phyloP scores from a whole-genome alignment of 2,113 vertebrate species.

The Catharus minimus region DNA sequence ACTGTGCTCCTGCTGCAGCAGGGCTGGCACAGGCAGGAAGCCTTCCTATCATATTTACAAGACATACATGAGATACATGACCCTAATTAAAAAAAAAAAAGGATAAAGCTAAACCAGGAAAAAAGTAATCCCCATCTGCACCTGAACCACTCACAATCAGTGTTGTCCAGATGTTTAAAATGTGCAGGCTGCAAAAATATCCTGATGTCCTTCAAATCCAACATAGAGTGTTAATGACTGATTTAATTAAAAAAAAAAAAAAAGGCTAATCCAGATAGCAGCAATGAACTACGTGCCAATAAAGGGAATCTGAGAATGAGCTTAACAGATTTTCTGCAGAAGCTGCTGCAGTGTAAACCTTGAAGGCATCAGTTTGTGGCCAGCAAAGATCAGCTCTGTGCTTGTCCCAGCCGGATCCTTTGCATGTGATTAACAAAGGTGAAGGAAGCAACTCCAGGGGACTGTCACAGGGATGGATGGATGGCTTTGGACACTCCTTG shows the following conservation, averaged over 20 bases:
- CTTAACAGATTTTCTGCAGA: conserved; percentile 10
- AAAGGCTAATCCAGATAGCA: background rate
- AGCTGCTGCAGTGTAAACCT: background rate
- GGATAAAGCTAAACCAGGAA: background rate
- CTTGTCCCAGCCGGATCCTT: background rate
- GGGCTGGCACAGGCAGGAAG: background rate
- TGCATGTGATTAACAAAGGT: conserved; percentile 27
- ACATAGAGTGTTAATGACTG: background rate
- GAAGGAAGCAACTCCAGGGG: background rate
- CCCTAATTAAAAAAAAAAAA: background rate
- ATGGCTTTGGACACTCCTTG: background rate
- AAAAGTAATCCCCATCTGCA: background rate
- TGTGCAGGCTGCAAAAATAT: background rate
- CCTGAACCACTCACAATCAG: background rate
- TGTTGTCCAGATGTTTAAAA: background rate
- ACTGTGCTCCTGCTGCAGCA: background rate
- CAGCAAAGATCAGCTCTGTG: background rate
- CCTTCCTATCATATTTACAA: background rate
- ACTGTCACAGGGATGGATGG: background rate
- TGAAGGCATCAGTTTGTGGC: background rate
- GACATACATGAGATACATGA: rapidly evolving
- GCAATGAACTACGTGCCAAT: background rate
- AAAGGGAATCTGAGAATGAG: conserved; percentile 5
- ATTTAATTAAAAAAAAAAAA: background rate
- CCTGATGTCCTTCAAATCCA: background rate